Conservation (phyloP, 2,888 invertebrate species). For the Baronia brevicornis region DNA sequence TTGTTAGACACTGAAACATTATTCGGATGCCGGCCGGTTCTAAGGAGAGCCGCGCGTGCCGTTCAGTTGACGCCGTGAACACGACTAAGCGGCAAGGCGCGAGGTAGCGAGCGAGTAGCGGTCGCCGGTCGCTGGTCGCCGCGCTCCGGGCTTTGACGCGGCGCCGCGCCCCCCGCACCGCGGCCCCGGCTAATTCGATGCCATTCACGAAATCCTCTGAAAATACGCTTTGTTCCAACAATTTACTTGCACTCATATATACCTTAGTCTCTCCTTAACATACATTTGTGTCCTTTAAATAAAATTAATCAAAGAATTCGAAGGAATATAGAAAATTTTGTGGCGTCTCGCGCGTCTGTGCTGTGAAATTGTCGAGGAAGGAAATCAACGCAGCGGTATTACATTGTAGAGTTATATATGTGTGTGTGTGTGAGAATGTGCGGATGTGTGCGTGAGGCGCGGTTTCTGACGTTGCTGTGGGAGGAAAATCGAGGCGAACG, state of each 20-base stretch:
- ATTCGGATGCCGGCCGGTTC: constrained; percentile 73
- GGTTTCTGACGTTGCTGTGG: constrained; percentile 36
- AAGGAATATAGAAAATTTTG: constrained; percentile 22
- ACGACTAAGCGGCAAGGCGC: constrained; percentile 48
- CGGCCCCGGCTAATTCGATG: constrained; percentile 46
- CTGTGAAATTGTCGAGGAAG: constrained; percentile 49
- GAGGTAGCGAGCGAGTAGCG: constrained; percentile 28
- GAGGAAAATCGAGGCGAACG: constrained; percentile 44
- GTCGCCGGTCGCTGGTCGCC: constrained; percentile 36
- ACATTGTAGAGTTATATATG: constrained; percentile 33
- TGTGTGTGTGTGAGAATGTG: constrained; percentile 27
- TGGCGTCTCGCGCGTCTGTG: constrained; percentile 38
- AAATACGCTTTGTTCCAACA: constrained; percentile 41
- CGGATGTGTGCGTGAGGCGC: constrained; percentile 39
- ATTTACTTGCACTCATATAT: constrained; percentile 20
- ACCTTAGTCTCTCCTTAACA: constrained; percentile 14
- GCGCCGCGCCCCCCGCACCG: constrained; percentile 27
- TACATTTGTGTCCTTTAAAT: constrained; percentile 14
- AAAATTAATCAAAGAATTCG: constrained; percentile 16
- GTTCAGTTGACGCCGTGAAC: constrained; percentile 65
- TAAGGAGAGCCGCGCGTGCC: constrained; percentile 68
- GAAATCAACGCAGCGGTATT: constrained; percentile 58
- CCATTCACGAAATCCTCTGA: constrained; percentile 65
- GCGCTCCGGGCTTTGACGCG: constrained; percentile 37
- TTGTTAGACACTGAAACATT: constrained; percentile 75